Conservation (phyloP, 2,888 invertebrate genomes). For the Strigamia crassipes region DNA sequence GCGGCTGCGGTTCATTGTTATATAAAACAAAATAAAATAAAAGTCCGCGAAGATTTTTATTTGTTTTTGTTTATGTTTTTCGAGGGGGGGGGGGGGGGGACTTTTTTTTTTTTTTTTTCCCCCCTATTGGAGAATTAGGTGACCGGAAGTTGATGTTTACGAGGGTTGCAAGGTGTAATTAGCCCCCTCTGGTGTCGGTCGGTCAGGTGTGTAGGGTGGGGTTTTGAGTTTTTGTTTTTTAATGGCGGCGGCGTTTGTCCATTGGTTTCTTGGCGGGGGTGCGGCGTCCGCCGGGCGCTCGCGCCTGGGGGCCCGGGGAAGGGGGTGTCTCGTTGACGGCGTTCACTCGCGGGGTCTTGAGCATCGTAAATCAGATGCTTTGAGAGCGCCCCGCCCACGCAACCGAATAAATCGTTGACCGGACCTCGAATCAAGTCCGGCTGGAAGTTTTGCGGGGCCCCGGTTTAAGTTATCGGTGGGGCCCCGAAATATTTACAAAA, state of each 20-base stretch:
- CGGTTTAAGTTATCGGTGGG: too few species aligned
- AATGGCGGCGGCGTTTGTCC: constrained; percentile 30
- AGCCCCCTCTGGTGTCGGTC: neutral
- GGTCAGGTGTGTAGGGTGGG: constrained; percentile 23
- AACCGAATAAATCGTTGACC: constrained; percentile 26
- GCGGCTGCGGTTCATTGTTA: neutral
- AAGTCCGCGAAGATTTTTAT: too few species aligned
- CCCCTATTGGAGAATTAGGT: neutral
- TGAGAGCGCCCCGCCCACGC: constrained; percentile 4
- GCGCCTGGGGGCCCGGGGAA: neutral
- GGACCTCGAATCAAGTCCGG: neutral
- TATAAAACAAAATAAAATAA: too few species aligned
- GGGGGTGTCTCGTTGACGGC: neutral
- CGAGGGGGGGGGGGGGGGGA: too few species aligned
- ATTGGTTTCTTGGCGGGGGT: constrained; percentile 26
- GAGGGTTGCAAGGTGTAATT: constrained; percentile 13
- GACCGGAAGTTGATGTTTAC: neutral
- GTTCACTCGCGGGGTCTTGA: constrained; percentile 22
- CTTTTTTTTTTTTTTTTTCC: neutral
- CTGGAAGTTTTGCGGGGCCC: too few species aligned
- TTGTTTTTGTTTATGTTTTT: too few species aligned
- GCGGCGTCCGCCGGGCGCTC: constrained; percentile 18
- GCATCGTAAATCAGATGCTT: neutral
- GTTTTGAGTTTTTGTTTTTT: constrained; percentile 10
- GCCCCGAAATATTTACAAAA: too few species aligned